Conservation (phyloP, 1,140 invertebrate genomes). For the Drosophila kanapiae region DNA sequence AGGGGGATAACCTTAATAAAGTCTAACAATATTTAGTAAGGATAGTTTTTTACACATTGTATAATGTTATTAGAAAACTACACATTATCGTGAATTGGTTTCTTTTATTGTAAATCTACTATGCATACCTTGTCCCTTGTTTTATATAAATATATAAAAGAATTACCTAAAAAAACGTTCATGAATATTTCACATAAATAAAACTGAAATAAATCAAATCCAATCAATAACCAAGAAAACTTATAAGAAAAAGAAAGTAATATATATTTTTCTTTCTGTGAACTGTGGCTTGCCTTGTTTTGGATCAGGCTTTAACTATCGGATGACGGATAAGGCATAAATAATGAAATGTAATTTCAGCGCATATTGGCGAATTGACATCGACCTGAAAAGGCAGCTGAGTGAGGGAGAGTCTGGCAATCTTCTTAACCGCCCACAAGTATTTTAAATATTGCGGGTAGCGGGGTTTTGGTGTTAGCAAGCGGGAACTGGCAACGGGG, state of each 20-base stretch:
- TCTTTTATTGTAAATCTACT: no score
- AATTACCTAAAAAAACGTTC: no score
- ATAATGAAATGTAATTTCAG: constrained; percentile 75
- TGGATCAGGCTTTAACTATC: constrained; percentile 39
- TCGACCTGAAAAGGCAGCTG: constrained; percentile 35
- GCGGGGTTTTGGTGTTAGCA: not conserved
- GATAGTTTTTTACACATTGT: no score
- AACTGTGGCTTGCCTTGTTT: not conserved
- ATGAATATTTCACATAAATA: no score
- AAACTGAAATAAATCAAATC: not conserved
- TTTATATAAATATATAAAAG: no score
- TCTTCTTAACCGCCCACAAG: constrained; percentile 56
- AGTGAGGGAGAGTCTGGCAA: constrained; percentile 18
- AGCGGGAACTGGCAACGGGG: not conserved
- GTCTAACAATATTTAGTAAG: no score
- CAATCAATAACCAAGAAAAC: not conserved
- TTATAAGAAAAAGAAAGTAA: no score
- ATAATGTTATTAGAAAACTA: no score
- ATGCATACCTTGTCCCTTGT: no score
- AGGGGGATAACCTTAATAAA: not conserved
- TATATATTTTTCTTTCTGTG: constrained; percentile 3
- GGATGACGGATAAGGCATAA: constrained; percentile 57
- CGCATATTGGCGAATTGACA: constrained; percentile 72
- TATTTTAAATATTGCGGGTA: constrained; percentile 16
- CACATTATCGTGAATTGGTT: no score